Conservation (phyloP, 2,797 vertebrate species). For the Enteromius afrohamiltoni region DNA sequence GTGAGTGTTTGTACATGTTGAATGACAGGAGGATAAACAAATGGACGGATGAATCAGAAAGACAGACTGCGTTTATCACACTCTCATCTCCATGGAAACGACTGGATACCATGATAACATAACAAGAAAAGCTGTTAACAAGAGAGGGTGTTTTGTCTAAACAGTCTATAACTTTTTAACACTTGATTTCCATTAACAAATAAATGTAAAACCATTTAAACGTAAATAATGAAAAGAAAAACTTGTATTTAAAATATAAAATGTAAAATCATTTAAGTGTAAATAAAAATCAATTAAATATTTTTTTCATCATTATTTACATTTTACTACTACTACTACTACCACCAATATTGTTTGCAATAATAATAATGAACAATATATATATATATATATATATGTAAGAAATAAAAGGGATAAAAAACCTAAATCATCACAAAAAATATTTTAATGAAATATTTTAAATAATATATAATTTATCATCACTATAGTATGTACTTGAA, state of each 20-base stretch:
- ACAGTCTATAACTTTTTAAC: not conserved
- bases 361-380: not conserved
- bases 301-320: not conserved
- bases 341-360: not conserved
- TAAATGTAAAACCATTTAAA: not conserved
- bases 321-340: not conserved
- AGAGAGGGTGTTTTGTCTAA: not conserved
- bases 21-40: conserved; percentile 13
- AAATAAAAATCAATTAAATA: not conserved
- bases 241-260: too few relatives aligned
- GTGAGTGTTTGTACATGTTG: conserved; percentile 4
- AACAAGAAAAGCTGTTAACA: not conserved
- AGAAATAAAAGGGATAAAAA: not conserved
- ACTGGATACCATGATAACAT: not conserved
- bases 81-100: conserved; percentile 2
- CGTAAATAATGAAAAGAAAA: not conserved
- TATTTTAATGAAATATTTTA: not conserved
- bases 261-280: not conserved
- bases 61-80: conserved; percentile 15
- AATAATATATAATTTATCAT: not conserved
- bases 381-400: not conserved
- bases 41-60: conserved; percentile 18
- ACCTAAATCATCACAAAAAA: not conserved
- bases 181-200: not conserved
- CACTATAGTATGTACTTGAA: not conserved